Conservation (phyloP, 2,797 vertebrate species). For the Cacajao melanocephalus region DNA sequence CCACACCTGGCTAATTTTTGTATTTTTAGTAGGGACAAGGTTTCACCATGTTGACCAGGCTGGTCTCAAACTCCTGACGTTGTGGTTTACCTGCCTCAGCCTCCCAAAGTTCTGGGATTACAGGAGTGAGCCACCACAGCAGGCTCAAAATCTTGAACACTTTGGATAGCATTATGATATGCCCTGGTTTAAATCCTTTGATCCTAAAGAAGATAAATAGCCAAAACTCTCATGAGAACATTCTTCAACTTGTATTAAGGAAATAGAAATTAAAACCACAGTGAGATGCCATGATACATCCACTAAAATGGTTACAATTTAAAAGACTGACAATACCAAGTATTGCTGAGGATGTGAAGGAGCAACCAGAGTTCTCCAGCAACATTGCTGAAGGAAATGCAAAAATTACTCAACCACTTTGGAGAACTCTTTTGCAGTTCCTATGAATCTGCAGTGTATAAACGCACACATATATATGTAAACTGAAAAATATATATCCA, state of each 20-base stretch:
- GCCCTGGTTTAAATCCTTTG: not conserved
- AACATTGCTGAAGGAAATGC: not conserved
- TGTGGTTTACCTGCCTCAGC: too few relatives aligned
- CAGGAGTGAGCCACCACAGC: too few relatives aligned
- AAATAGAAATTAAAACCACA: not conserved
- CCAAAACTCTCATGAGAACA: not conserved
- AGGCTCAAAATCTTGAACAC: not conserved
- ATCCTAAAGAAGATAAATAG: not conserved
- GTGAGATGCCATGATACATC: not conserved
- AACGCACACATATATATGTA: not conserved
- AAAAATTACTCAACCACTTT: not conserved
- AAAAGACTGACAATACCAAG: not conserved
- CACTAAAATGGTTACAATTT: not conserved
- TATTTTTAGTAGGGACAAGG: too few relatives aligned
- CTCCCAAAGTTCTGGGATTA: too few relatives aligned
- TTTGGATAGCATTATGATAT: not conserved
- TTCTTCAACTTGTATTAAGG: not conserved
- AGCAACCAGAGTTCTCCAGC: not conserved
- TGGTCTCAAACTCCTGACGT: too few relatives aligned
- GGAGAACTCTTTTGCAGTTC: not conserved
- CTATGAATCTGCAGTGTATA: not conserved
- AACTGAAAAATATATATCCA: not conserved
- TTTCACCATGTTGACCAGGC: too few relatives aligned
- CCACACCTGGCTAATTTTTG: too few relatives aligned
- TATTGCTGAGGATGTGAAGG: not conserved